Base-by-base conservation (phyloP, 2,113 vertebrate genomes). In the Pagrus major region DNA sequence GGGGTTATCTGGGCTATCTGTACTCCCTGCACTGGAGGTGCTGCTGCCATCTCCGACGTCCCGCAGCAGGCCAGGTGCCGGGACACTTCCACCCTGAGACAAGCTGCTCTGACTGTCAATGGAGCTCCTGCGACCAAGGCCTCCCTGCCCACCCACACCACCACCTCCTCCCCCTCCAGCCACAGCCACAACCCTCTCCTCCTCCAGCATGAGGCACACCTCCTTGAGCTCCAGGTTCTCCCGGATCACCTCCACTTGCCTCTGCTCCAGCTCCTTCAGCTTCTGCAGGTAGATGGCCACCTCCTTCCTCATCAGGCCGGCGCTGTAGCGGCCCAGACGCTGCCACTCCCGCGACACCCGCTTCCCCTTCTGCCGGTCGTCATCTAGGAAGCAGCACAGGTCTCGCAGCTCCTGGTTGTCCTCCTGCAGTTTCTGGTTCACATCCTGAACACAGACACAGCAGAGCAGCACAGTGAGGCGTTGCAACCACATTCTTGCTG, bases 401-500 rank as follows among this genome's bases (percentile, higher is more conserved):
- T 99, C 98, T 76, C 98, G 91, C 89, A 99, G 95, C 52, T 99
- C 98, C 86, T 98, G 97, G 95, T 98, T 98, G 90, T 99, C 98
- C 87, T 99, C 96, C 89, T 99, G 98, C 71, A 99, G 96, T 85
- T 98, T 97, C 96, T 97, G 97, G 93, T 99, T 99, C 90, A 99
- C 96, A 44, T 99, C 98, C 98, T 99, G 93, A 31, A n/a, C 87
- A 68, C 47, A 78, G n/a, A 91, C 51, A 93, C 69, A 85, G n/a
- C 6, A 70, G 1, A 55, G 35, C 42, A 69, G n/a, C 51, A 68
- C 18, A 54, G 31, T 44, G 67, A 68, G 47, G 55, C 9, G 70
- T 65, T 20, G 44, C 33, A 42, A 51, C 12, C 27, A 55, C 20
- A 64, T n/a, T 35, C 25, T 1, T 31, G n/a, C 27, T 64, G 35